Conservation (phyloP, 2,113 vertebrate genomes). For the Ailurus styani region DNA sequence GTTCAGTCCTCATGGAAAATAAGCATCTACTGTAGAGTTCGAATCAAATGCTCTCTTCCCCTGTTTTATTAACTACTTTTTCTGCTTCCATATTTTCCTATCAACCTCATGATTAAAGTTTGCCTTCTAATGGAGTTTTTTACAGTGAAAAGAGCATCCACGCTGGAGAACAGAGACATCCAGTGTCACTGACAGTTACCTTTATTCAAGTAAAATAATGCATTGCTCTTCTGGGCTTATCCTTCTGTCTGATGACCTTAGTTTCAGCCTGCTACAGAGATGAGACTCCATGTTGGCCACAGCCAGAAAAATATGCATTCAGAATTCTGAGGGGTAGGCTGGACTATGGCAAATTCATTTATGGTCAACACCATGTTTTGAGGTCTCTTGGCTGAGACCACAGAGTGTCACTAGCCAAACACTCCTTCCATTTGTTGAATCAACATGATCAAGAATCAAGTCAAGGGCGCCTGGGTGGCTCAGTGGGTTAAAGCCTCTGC, state of each 20-base stretch:
- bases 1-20: background rate
- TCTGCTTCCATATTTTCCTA: background rate
- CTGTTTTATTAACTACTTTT: background rate
- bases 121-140: background rate
- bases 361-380: background rate
- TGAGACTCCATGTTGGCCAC: background rate
- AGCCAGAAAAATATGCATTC: background rate
- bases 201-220: background rate
- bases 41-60: background rate
- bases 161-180: background rate
- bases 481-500: too few species aligned
- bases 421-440: background rate
- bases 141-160: background rate
- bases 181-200: background rate
- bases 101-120: background rate
- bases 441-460: background rate
- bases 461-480: too few species aligned
- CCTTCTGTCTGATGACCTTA: background rate
- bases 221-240: background rate
- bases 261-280: background rate
- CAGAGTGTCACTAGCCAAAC: background rate
- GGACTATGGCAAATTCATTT: background rate
- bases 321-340: background rate
- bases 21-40: background rate
- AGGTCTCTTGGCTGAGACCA: background rate